Conservation (phyloP, 1,140 invertebrate species). For the Lysiphlebus fabarum region DNA sequence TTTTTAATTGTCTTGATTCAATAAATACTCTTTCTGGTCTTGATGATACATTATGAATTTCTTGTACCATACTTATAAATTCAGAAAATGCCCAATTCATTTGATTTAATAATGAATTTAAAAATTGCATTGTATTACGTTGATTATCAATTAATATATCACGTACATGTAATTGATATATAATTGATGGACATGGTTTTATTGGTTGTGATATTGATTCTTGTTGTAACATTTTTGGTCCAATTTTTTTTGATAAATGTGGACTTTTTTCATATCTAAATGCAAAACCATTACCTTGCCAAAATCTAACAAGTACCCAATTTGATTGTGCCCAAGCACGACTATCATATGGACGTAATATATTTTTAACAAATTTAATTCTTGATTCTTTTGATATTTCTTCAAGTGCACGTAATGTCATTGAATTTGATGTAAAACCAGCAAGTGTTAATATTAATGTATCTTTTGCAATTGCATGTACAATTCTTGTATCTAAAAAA, state of each 20-base stretch:
- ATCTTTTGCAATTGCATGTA: constrained; percentile 73
- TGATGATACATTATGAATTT: constrained; percentile 59
- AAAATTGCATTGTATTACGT: constrained; percentile 59
- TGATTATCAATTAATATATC: constrained; percentile 53
- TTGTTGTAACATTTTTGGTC: constrained; percentile 49
- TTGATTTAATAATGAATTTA: constrained; percentile 79
- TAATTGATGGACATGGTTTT: constrained; percentile 61
- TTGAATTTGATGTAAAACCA: constrained; percentile 64
- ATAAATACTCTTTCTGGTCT: constrained; percentile 68
- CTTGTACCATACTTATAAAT: constrained; percentile 81
- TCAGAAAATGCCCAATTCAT: constrained; percentile 88
- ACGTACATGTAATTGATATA: constrained; percentile 59
- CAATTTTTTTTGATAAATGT: constrained; percentile 56
- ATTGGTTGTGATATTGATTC: constrained; percentile 52
- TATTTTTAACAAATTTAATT: constrained; percentile 62
- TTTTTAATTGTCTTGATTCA: constrained; percentile 77
- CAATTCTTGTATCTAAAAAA: constrained; percentile 72
- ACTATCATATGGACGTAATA: constrained; percentile 77
- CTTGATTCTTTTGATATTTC: constrained; percentile 55
- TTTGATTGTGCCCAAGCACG: constrained; percentile 83
- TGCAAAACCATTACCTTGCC: constrained; percentile 80
- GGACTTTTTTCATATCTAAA: constrained; percentile 70
- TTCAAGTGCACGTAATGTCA: constrained; percentile 64
- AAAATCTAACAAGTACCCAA: constrained; percentile 80
- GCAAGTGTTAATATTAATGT: constrained; percentile 73